Conservation (phyloP, 1,140 invertebrate genomes). For the Caenorhabditis inopinata region DNA sequence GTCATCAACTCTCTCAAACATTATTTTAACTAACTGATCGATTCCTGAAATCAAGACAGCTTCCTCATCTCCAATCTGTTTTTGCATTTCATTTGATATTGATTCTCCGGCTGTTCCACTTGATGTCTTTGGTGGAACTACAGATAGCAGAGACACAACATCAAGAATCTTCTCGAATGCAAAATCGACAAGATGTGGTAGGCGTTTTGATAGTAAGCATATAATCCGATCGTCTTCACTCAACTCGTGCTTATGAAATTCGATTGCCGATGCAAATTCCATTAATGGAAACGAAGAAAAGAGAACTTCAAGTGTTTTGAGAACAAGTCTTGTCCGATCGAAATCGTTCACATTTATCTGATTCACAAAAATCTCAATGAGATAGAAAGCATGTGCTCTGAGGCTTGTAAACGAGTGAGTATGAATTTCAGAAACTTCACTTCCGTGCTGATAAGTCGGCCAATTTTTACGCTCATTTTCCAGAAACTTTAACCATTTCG, state of each 20-base stretch:
- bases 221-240: background rate
- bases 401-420: background rate
- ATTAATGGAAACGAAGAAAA: conserved; percentile 2
- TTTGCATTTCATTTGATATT: background rate
- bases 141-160: background rate
- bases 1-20: background rate
- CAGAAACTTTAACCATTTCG: background rate
- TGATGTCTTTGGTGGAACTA: background rate
- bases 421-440: background rate
- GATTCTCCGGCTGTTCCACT: background rate
- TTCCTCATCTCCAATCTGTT: background rate
- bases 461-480: background rate
- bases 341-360: background rate
- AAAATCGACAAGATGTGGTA: background rate
- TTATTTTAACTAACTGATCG: background rate
- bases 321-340: background rate
- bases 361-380: background rate
- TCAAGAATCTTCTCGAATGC: background rate
- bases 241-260: background rate
- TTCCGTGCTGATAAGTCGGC: background rate
- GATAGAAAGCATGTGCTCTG: background rate
- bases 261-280: background rate
- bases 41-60: background rate
- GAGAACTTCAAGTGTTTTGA: background rate
- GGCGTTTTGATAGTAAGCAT: background rate